Base-by-base conservation (phyloP, 2,113 vertebrate genomes). In the Myotis yumanensis region DNA sequence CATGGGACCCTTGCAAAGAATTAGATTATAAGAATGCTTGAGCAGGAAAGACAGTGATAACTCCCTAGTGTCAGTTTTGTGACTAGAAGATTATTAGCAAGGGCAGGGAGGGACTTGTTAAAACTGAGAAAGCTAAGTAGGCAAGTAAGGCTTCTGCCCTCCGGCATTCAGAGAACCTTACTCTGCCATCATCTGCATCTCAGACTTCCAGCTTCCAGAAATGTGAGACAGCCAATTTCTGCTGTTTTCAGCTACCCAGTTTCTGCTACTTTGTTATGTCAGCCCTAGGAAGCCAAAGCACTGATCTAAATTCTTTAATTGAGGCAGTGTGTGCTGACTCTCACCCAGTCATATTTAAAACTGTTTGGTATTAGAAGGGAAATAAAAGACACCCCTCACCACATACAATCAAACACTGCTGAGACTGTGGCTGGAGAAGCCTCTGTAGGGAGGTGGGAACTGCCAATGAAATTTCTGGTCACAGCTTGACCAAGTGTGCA, bases 141-240 rank as follows among this genome's bases (percentile, higher is more conserved):
- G 9, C 35, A 28, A 15, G 32, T 37, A 30, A 48, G 43, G 4
- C 3, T 30, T 69, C 35, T 43, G 25, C 10, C 15, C 30, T 23
- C 11, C n/a, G 40, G 12, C 0, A 1, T 81, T 62, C 22, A 48
- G 20, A 6, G 30, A 35, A 12, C 18, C 20, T 8, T 16, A 20
- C 20, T 3, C 59, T n/a, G 25, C 11, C 0, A 2, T 37, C 0
- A 57, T 2, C 9, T n/a, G 22, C 28, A 75, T 52, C 37, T 82
- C 6, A 80, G 57, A 59, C 10, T 72, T 48, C n/a, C 1, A 11
- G 43, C n/a, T 52, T 83, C 52, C 4, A 43, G 84, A 82, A 59
- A 6, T 5, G 9, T 62, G 30, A 77, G 30, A 62, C 10, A 46
- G 7, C 16, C 5, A 9, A 5, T 54, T 89, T 72, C 32, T 22